phyloP scores from a whole-genome alignment of 1,140 invertebrate genomes.

The Lordiphosa stackelbergi region DNA sequence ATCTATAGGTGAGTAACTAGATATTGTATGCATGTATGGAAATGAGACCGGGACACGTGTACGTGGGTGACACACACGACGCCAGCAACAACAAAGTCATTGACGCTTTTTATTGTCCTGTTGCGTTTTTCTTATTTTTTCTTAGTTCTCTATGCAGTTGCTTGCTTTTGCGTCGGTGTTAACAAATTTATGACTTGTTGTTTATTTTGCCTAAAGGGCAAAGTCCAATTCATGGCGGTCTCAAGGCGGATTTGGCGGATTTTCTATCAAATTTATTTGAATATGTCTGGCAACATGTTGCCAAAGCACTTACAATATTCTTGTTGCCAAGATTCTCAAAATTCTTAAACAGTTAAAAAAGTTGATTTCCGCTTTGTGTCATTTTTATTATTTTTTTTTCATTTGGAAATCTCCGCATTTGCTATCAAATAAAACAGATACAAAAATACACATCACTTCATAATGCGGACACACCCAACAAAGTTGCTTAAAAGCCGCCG shows the following conservation, averaged over 20 bases:
- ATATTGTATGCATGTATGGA: conserved; percentile 22
- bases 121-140: conserved; percentile 41
- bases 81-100: conserved; percentile 28
- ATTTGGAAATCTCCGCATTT: conserved; percentile 37
- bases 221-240: conserved; percentile 52
- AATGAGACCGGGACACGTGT: conserved; percentile 34
- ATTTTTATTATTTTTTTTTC: conserved; percentile 29
- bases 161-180: conserved; percentile 35
- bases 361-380: conserved; percentile 47
- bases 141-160: conserved; percentile 7
- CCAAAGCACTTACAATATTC: conserved; percentile 13
- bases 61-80: conserved; percentile 45
- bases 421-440: conserved; percentile 21
- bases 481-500: neutral
- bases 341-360: conserved; percentile 11
- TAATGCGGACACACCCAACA: conserved; percentile 5
- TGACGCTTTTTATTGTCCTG: conserved; percentile 50
- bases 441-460: neutral
- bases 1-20: conserved; percentile 41
- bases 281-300: conserved; percentile 30
- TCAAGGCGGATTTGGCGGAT: conserved; percentile 26
- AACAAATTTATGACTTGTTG: conserved; percentile 49
- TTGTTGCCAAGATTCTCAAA: conserved; percentile 37
- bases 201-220: conserved; percentile 36
- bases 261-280: conserved; percentile 22